A percentile compares a stretch with the other conserved stretches of the same genome.
Conservation (phyloP, 2,888 invertebrate species). For the Desoria tigrina region DNA sequence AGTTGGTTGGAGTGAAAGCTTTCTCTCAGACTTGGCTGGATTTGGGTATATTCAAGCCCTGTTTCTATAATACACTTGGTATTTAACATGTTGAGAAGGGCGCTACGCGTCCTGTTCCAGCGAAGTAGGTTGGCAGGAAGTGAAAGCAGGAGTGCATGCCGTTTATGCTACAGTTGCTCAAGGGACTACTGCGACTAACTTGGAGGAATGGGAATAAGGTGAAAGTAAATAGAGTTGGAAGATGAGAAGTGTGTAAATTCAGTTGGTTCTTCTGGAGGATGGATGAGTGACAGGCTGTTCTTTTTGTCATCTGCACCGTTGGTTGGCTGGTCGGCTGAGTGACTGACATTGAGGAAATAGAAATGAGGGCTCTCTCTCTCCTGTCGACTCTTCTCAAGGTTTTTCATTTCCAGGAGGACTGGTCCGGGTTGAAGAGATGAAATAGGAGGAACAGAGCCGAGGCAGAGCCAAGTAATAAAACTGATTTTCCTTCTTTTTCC, state of each 20-base stretch:
- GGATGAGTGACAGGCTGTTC: slow-evolving; percentile 11
- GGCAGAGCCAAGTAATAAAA: background rate
- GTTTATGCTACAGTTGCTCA: slow-evolving; percentile 2
- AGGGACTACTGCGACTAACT: background rate
- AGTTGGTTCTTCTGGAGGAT: slow-evolving; percentile 4
- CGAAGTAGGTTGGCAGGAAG: no score
- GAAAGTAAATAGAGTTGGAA: slow-evolving; percentile 9
- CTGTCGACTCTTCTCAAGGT: slow-evolving; percentile 1
- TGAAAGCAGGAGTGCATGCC: no score
- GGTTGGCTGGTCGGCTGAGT: background rate
- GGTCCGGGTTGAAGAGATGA: background rate
- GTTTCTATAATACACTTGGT: no score
- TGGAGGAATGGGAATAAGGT: slow-evolving; percentile 16
- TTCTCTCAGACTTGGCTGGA: no score
- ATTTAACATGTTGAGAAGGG: no score
- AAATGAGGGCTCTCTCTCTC: background rate
- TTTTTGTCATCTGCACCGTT: slow-evolving; percentile 4
- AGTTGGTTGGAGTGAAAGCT: no score
- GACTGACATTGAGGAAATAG: slow-evolving; percentile 11
- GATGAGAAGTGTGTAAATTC: background rate
- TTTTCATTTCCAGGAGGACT: background rate
- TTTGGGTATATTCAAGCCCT: no score
- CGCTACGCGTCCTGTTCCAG: no score
- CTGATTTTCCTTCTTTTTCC: no score
- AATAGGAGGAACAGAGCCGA: background rate